Conservation (phyloP, 2,113 vertebrate species). For the Neolamprologus devosi region DNA sequence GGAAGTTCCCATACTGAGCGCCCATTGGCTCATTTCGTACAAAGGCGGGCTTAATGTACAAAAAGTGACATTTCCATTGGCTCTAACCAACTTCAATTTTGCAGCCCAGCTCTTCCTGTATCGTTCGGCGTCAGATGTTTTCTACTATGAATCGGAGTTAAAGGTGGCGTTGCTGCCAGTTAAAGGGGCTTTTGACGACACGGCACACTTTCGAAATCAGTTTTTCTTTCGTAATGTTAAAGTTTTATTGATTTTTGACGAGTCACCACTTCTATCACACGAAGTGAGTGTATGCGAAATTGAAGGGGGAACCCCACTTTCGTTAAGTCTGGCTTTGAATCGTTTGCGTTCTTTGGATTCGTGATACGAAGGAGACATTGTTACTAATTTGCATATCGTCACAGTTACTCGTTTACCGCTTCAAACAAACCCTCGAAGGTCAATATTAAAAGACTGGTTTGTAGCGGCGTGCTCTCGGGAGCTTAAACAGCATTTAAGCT, state of each 20-base stretch:
- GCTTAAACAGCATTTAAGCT: background rate
- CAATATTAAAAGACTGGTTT: background rate
- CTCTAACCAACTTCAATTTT: background rate
- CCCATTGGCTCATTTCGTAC: conserved; percentile 27
- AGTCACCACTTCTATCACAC: background rate
- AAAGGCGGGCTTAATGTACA: background rate
- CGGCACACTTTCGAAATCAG: background rate
- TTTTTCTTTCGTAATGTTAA: background rate
- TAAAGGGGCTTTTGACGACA: background rate
- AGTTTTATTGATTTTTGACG: background rate
- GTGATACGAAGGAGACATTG: background rate
- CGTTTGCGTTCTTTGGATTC: background rate
- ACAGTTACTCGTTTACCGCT: background rate
- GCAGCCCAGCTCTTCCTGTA: conserved; percentile 30
- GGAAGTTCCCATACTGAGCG: conserved; percentile 62
- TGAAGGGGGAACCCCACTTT: background rate
- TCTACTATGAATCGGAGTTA: conserved; percentile 16
- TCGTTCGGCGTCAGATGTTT: conserved; percentile 40
- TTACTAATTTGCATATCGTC: background rate
- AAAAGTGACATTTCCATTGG: conserved; percentile 8
- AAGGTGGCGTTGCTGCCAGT: conserved; percentile 3
- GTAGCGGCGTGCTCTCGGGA: background rate
- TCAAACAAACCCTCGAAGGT: background rate
- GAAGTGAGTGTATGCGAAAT: background rate
- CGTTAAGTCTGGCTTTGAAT: background rate